These are phyloP conservation scores for Ancistrus triradiatus DNA, from an alignment of 2,113 vertebrate genomes.

Conservation along the genomic window DNA sequence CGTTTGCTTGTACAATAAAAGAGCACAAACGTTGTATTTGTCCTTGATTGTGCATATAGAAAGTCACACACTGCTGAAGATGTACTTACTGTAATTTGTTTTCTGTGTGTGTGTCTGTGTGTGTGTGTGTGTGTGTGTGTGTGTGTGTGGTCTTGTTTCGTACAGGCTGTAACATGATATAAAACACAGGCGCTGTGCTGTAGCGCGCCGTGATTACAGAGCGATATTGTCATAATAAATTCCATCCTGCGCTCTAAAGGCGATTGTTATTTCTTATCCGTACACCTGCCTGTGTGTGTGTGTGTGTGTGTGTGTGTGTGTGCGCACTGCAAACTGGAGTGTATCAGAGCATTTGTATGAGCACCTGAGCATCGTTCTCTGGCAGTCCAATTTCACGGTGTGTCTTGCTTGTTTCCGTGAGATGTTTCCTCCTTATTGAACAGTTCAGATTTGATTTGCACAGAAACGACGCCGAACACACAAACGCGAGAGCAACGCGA, in stretches of 20 bases:
- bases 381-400: constrained; percentile 73
- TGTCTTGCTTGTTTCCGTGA: constrained; percentile 66
- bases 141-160: no score
- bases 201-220: no score
- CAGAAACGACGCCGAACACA: constrained; percentile 57
- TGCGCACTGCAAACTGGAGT: constrained; percentile 52
- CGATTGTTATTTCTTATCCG: not conserved
- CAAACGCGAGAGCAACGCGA: constrained; percentile 32
- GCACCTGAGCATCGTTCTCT: constrained; percentile 53
- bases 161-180: no score
- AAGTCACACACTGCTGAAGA: no score
- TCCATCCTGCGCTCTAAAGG: constrained; percentile 15
- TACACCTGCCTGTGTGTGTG: constrained; percentile 5
- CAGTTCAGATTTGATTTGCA: constrained; percentile 69
- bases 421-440: constrained; percentile 66
- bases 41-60: no score
- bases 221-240: constrained; percentile 20
- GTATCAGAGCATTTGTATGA: constrained; percentile 67
- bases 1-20: no score
- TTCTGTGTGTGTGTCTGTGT: no score
- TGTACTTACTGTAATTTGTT: no score
- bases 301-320: constrained; percentile 36
- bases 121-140: no score
- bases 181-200: no score
- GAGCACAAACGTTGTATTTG: no score